phyloP scores from a whole-genome alignment of 30 jellyfish, hydroid and myxozoan species.

The Haliclystus octoradiatus region DNA sequence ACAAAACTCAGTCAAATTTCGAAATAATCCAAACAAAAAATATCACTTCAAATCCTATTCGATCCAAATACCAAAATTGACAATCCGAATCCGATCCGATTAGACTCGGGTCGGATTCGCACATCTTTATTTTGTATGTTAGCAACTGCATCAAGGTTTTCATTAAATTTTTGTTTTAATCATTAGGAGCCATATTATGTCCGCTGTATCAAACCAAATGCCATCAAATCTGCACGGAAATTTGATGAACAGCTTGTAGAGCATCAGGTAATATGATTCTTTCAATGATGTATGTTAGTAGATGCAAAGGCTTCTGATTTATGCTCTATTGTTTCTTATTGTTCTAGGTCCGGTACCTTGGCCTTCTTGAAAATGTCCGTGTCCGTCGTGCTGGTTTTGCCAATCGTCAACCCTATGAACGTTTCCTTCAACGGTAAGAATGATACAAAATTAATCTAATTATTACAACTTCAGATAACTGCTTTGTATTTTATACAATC shows the following conservation, averaged over 20 bases:
- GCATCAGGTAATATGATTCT: conserved; percentile 47
- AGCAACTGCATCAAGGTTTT: too few relatives aligned
- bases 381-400: conserved; percentile 62
- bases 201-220: conserved; percentile 88
- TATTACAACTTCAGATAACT: too few relatives aligned
- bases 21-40: too few relatives aligned
- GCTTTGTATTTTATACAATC: too few relatives aligned
- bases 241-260: conserved; percentile 63
- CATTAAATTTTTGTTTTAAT: neutral
- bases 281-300: neutral
- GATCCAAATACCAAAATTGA: too few relatives aligned
- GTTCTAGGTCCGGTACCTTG: conserved; percentile 13
- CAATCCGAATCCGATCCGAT: too few relatives aligned
- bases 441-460: neutral
- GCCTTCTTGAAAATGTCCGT: conserved; percentile 56
- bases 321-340: neutral
- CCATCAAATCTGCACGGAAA: conserved; percentile 43
- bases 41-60: too few relatives aligned
- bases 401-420: conserved; percentile 32
- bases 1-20: too few relatives aligned
- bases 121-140: too few relatives aligned
- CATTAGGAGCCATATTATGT: conserved; percentile 83
- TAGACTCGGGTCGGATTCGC: too few relatives aligned
- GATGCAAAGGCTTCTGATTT: neutral
- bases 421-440: conserved; percentile 42